Evolutionary conservation across 1,140 invertebrate species (phyloP), one percentile per base, ranked within the genome.

Genomic region (Asbolus verrucosus): DNA sequence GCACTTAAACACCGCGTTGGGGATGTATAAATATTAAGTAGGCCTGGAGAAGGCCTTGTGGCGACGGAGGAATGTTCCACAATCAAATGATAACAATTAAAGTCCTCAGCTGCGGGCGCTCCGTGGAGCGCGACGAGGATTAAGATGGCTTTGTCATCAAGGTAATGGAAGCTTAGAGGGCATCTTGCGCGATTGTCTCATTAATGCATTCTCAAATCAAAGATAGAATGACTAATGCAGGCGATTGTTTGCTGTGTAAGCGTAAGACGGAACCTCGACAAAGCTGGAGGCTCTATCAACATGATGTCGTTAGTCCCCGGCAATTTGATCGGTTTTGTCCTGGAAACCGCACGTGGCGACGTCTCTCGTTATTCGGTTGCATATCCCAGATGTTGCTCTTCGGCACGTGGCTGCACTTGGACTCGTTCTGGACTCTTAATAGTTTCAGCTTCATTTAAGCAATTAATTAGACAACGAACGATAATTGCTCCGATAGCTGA

Each of bases 101-200:
- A 72, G 33, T 67, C 39, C 67, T 72, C 66, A 33, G 69, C 73
- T 70, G 41, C 38, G 62, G 70, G 69, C 67, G 36, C 19, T 67
- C 41, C 65, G 38, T 43, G 11, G 39, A 65, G 38, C 75, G 71
- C 69, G 71, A 69, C 67, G 50, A 67, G 71, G 75, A 77, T 77
- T 77, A 76, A 76, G 73, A 75, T 65, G 65, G 74, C 76, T 77
- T 76, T 77, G 74, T 77, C 76, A 77, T 77, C 76, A 77, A 76
- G 76, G 76, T 77, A 77, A 77, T 77, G 76, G 74, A 77, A 76
- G 76, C 74, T 69, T 67, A 67, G 66, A 65, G 70, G 68, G 67
- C 69, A 67, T 75, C 73, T 73, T 18, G n/a, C 60, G 38, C 70
- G 73, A 77, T 77, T 76, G 73, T 76, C 69, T 77, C 72, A 76